phyloP scores from a whole-genome alignment of 2,113 vertebrate species.

The Rhombomys opimus region DNA sequence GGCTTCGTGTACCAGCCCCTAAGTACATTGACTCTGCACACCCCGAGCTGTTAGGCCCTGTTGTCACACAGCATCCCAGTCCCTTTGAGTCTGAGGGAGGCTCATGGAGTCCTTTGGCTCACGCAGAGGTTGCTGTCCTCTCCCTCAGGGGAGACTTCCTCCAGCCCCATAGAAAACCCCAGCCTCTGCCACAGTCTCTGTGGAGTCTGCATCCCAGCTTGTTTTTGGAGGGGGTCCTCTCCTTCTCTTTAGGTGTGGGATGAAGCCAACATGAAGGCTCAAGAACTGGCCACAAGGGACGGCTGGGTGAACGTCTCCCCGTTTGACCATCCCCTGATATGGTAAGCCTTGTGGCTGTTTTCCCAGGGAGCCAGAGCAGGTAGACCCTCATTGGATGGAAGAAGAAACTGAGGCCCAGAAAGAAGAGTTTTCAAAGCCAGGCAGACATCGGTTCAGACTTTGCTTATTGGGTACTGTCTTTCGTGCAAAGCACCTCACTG shows the following conservation, averaged over 20 bases:
- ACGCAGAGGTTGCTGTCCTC: accelerated
- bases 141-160: neutral
- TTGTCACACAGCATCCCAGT: neutral
- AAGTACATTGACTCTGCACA: accelerated
- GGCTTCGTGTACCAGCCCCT: neutral
- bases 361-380: neutral
- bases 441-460: neutral
- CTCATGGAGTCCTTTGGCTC: accelerated
- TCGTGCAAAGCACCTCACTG: neutral
- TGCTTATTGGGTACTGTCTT: neutral
- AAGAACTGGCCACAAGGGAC: conserved; percentile 85
- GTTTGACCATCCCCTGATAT: conserved; percentile 94
- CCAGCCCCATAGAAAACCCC: neutral
- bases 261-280: conserved; percentile 92
- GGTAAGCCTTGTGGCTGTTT: conserved; percentile 85
- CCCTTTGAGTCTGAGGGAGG: neutral
- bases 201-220: accelerated
- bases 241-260: conserved; percentile 89
- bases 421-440: neutral
- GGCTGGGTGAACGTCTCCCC: conserved; percentile 91
- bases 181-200: neutral
- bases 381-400: neutral
- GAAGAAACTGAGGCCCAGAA: neutral
- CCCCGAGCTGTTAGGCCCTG: neutral
- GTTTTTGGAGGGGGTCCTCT: neutral